Evolutionary conservation across 2,113 vertebrate species (phyloP), one percentile per base, ranked within the genome.

Genomic region (Nothocercus julius): DNA sequence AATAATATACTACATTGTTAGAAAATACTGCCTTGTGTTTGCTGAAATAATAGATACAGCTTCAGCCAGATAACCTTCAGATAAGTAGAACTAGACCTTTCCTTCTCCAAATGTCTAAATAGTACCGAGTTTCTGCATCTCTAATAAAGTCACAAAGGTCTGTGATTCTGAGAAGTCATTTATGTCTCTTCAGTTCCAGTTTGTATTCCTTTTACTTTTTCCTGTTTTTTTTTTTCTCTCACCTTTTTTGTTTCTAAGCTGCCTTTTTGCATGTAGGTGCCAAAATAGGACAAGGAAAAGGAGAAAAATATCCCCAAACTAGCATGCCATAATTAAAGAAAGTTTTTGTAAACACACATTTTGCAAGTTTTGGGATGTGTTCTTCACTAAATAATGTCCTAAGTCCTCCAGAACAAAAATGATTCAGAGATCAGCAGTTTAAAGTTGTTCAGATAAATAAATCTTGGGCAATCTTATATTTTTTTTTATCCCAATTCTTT

Each of bases 381-480:
- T 91, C 40, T 89, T 70, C 78, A 58, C 79, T 87, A 77, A 75
- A 89, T 40, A 73, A 74, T 58, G 87, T 86, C 32, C 91, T 95
- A 95, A 95, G 92, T 53, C 72, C 72, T 67, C 45, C 85, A 82
- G 76, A 96, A 94, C 70, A 45, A 94, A 95, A 87, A 84, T 90
- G 0, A 93, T 84, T 83, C 18, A 13, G 79, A 85, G 92, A 91
- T 64, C 1, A 6, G 40, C 51, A 91, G 61, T 90, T 95, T 45
- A 67, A 95, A 91, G 79, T 72, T 93, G 88, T 90, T 88, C 56
- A 72, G 61, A 75, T 61, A 59, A 91, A 68, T 88, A 90, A 92
- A 87, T 40, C 78, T 92, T 77, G 92, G 34, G 21, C 83, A 94
- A 81, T 78, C 83, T 90, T 70, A 82, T 45, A 92, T 88, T 89